These are phyloP conservation scores for Calephelis nemesis DNA, from an alignment of 1,140 invertebrate genomes.

Conservation along the genomic window DNA sequence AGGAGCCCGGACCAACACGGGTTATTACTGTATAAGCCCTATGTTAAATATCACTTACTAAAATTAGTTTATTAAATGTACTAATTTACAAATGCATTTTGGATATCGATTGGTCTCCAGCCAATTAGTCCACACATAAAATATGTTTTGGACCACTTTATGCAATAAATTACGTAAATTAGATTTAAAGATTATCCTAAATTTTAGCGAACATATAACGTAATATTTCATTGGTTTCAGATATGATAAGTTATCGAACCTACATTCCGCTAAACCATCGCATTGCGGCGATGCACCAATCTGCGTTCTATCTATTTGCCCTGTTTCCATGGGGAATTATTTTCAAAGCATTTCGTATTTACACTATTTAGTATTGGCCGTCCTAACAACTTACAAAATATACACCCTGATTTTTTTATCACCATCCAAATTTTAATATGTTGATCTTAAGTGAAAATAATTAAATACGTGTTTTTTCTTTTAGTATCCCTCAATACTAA, in stretches of 20 bases:
- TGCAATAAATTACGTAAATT: conserved; percentile 18
- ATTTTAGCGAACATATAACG: conserved; percentile 17
- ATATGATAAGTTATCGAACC: conserved; percentile 27
- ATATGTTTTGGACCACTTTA: neutral
- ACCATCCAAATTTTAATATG: no score
- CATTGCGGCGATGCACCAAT: conserved; percentile 29
- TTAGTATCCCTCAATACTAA: no score
- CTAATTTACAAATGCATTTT: neutral
- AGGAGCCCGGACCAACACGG: no score
- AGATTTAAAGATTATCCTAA: conserved; percentile 22
- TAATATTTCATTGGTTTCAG: conserved; percentile 19
- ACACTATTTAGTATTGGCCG: conserved; percentile 1
- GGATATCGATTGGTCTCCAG: neutral
- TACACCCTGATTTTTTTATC: no score
- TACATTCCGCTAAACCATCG: conserved; percentile 32
- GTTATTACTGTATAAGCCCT: no score
- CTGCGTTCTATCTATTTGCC: conserved; percentile 33
- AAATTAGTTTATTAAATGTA: no score
- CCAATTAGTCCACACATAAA: conserved; percentile 6
- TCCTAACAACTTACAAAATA: neutral
- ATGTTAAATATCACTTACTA: no score
- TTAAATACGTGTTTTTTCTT: no score
- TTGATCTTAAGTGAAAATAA: no score
- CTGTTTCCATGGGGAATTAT: conserved; percentile 43
- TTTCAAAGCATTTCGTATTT: conserved; percentile 29